Evolutionary conservation across 2,888 invertebrate genomes (phyloP).

Genomic region (Arctia plantaginis): DNA sequence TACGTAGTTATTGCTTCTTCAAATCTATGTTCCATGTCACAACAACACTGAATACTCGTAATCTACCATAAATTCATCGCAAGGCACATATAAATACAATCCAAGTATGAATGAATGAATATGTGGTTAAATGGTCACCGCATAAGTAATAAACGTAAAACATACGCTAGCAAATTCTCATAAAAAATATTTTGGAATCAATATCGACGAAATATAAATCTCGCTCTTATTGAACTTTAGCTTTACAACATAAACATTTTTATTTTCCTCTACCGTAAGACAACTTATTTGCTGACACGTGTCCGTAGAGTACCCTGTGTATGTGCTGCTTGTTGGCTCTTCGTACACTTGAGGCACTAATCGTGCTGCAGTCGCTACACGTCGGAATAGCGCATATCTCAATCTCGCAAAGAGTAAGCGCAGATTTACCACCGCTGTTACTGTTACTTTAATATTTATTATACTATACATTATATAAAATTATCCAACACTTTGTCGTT

Average conservation of each 20-base stretch:
- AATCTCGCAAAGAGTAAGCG: constrained; percentile 60
- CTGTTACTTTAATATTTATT: constrained; percentile 35
- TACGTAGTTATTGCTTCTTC: background rate
- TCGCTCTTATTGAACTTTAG: constrained; percentile 47
- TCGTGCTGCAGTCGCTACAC: constrained; percentile 61
- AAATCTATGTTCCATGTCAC: background rate
- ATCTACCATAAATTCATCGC: background rate
- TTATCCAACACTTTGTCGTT: constrained; percentile 44
- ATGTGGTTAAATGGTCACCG: background rate
- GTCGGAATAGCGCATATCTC: constrained; percentile 68
- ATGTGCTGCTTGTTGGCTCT: constrained; percentile 51
- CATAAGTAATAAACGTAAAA: background rate
- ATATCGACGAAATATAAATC: constrained; percentile 39
- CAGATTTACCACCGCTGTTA: constrained; percentile 53
- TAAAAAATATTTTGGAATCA: constrained; percentile 23
- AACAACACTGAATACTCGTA: background rate
- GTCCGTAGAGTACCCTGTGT: constrained; percentile 10
- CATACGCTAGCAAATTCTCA: background rate
- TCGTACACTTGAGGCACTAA: constrained; percentile 69
- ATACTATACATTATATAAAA: constrained; percentile 19
- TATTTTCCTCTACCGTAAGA: constrained; percentile 49
- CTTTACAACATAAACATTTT: constrained; percentile 57
- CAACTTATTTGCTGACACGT: constrained; percentile 58
- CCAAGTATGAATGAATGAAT: background rate
- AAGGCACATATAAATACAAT: background rate